A percentile compares a stretch with the other conserved stretches of the same genome.
Evolutionary conservation across 64 coral and sea anemone genomes (phyloP).

Genomic region (Orbicella faveolata): DNA sequence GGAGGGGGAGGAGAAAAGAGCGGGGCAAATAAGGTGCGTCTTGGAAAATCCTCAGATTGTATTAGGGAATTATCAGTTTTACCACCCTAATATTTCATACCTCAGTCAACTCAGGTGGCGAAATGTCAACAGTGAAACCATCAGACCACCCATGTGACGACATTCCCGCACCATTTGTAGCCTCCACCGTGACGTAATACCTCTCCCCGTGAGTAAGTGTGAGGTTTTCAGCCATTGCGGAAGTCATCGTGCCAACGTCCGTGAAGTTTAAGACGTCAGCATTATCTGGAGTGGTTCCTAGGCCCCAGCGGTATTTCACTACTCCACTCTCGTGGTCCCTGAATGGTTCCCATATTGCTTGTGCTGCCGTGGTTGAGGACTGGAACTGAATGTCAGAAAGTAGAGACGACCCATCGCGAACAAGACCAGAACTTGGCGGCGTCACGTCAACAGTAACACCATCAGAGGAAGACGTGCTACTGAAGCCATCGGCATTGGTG

Average conservation of each 20-base stretch:
- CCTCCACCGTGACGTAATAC: constrained; percentile 93
- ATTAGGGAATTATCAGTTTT: no score
- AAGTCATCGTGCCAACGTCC: constrained; percentile 53
- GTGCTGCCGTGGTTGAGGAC: constrained; percentile 33
- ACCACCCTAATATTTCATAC: constrained; percentile 13
- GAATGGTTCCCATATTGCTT: constrained; percentile 66
- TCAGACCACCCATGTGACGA: constrained; percentile 80
- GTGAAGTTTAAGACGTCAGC: constrained; percentile 69
- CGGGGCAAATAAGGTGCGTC: no score
- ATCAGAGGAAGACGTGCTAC: constrained; percentile 68
- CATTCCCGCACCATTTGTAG: constrained; percentile 74
- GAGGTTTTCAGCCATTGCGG: constrained; percentile 51
- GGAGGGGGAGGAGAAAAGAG: no score
- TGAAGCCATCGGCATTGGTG: constrained; percentile 83
- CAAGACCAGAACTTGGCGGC: constrained; percentile 48
- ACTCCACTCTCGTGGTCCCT: constrained; percentile 83
- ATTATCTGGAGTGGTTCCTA: constrained; percentile 67
- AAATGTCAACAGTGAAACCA: constrained; percentile 76
- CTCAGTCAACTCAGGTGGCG: constrained; percentile 72
- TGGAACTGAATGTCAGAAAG: constrained; percentile 56
- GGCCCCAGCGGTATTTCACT: constrained; percentile 69
- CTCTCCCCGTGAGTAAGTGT: constrained; percentile 51
- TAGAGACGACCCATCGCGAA: constrained; percentile 55
- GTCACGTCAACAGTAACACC: constrained; percentile 84
- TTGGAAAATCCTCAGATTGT: no score